These are phyloP conservation scores for Acromyrmex heyeri DNA, from an alignment of 1,140 invertebrate species.

Conservation along the genomic window DNA sequence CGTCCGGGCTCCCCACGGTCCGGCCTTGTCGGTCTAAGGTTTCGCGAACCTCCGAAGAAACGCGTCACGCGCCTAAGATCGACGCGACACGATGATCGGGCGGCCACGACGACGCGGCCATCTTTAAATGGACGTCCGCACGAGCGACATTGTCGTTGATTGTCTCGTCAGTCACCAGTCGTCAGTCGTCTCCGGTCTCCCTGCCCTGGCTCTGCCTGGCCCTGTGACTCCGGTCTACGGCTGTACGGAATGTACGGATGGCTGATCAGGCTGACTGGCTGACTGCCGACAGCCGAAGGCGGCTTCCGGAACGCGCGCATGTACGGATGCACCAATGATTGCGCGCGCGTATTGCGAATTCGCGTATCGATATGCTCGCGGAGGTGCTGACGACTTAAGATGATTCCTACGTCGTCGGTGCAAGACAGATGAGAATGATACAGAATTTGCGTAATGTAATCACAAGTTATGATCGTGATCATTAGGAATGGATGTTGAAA, in stretches of 20 bases:
- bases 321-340: not conserved
- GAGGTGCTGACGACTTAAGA: constrained; percentile 1
- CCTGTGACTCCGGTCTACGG: not conserved
- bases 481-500: not conserved
- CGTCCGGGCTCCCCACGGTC: constrained; percentile 14
- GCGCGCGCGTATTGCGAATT: constrained; percentile 33
- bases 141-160: constrained; percentile 52
- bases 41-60: constrained; percentile 62
- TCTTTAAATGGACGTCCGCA: constrained; percentile 82
- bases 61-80: constrained; percentile 73
- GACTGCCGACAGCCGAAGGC: not conserved
- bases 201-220: no score
- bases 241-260: not conserved
- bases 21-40: not conserved
- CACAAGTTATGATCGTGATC: not conserved
- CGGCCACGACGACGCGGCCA: constrained; percentile 81
- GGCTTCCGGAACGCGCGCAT: constrained; percentile 16
- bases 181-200: no score
- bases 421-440: not conserved
- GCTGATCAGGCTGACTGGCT: constrained; percentile 2
- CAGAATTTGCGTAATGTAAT: not conserved
- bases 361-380: constrained; percentile 17
- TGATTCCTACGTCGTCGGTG: not conserved
- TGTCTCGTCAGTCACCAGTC: no score
- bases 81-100: constrained; percentile 82